Base-by-base conservation (phyloP, 2,888 invertebrate genomes). In the Caenorhabditis zanzibari region DNA sequence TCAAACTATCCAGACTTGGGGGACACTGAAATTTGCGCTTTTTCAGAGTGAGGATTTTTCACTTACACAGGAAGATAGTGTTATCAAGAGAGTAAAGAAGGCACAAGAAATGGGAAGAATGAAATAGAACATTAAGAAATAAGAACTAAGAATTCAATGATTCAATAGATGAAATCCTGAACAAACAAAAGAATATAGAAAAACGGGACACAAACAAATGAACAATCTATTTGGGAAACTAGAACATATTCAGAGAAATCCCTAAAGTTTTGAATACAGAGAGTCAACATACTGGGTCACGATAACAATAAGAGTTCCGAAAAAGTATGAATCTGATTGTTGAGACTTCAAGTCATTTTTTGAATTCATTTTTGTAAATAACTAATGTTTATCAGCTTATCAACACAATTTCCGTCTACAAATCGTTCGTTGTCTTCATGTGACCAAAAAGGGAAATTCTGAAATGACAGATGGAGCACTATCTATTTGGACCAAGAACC, bases 171-270 rank as follows among this genome's bases (percentile, higher is more conserved):
- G 44, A 41, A 54, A 64, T 68, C 54, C 54, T 64, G 64, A 54
- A 74, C 64, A 74, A 74, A 73, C 61, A 72, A 24, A 26, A 28
- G 32, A 72, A 32, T 22, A 52, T 54, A 54, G 22, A 41, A 54
- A 74, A 63, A 10, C 35, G 54, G 74, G 63, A 32, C 74, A 73
- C 63, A 61, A 73, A 61, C 73, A 74, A 63, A 54, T 41, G 54
- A 64, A 68, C 35, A 54, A 68, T 52, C 28, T 19, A 63, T 26
- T 64, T 19, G 26, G 22, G 22, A 64, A 66, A 52, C 32, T 49
- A 32, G 49, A 66, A 49, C 10, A 35, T 32, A 41, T 44, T 26
- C 41, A 52, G 52, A 52, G 24, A 52, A 52, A 52, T n/a, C n/a
- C n/a, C n/a, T n/a, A n/a, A n/a, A n/a, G n/a, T n/a, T n/a, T n/a